Percentiles rank a stretch among this genome's conserved stretches.
These are phyloP conservation scores for Tribolium freemani DNA, from an alignment of 2,888 invertebrate species.

Conservation along the genomic window DNA sequence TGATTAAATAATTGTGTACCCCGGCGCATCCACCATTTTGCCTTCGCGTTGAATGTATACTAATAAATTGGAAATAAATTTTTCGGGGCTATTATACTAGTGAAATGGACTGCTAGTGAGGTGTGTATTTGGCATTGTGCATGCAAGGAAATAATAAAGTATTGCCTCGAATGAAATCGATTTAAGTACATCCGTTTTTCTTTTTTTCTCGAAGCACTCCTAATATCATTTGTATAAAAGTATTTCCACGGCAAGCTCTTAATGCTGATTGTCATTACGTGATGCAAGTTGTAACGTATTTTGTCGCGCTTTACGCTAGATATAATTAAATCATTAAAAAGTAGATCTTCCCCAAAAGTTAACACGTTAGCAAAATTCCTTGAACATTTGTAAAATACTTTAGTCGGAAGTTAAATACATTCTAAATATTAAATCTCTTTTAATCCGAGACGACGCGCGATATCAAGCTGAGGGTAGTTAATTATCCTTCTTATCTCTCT, in stretches of 20 bases:
- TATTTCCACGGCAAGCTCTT: not conserved
- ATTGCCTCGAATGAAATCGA: slow-evolving; percentile 51
- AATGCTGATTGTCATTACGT: not conserved
- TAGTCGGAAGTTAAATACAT: slow-evolving; percentile 37
- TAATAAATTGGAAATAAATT: slow-evolving; percentile 42
- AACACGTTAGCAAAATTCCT: not conserved
- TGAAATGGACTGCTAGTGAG: slow-evolving; percentile 43
- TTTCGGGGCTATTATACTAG: slow-evolving; percentile 36
- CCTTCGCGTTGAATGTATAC: not conserved
- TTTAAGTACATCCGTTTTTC: slow-evolving; percentile 49
- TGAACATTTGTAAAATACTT: slow-evolving; percentile 13
- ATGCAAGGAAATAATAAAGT: slow-evolving; percentile 54
- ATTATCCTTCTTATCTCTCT: slow-evolving; percentile 49
- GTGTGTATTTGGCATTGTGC: slow-evolving; percentile 53
- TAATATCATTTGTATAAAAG: slow-evolving; percentile 14
- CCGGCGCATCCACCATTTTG: not conserved
- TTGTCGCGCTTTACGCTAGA: not conserved
- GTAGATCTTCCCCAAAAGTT: not conserved
- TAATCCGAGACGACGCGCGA: slow-evolving; percentile 42
- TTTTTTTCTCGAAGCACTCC: slow-evolving; percentile 35
- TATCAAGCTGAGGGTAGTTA: slow-evolving; percentile 43
- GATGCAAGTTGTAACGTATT: not conserved
- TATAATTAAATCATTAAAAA: slow-evolving; percentile 25
- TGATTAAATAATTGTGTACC: not conserved
- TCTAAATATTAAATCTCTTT: slow-evolving; percentile 47